Evolutionary conservation across 1,140 invertebrate genomes (phyloP), one percentile per base, ranked within the genome.

Genomic region (Trissolcus basalis): DNA sequence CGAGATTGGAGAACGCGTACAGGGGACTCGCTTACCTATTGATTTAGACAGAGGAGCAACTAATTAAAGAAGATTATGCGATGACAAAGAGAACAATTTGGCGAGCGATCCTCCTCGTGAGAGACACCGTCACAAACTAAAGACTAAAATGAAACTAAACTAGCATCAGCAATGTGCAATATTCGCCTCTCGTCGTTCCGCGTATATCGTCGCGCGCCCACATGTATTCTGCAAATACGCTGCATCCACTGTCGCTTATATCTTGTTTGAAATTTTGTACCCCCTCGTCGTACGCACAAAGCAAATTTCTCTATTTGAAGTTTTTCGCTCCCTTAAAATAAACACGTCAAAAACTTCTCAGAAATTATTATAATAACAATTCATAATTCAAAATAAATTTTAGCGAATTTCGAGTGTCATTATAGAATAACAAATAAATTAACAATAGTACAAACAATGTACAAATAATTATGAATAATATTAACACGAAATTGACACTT

Each of bases 111-210:
- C 77, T 79, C 80, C 80, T 79, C 80, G 80, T 68, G 81, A 85
- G 84, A 84, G 83, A 85, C 81, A 85, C 84, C 83, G 84, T 85
- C 83, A 82, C 82, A 81, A 81, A 85, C 84, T 83, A 83, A 80
- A 77, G 68, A 69, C 75, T 61, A 76, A 78, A 73, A 61, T 63
- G 63, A 74, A 74, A 67, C 71, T 68, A 74, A 61, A 74, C 44
- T 27, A 27, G 19, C 45, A 41, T 36, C 44, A 45, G 63, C 71
- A 51, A 68, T 65, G 71, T 67, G 56, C 63, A 63, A 74, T 68
- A 67, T 74, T 74, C 45, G 44, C 63, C 43, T 50, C 63, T 59
- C 55, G 43, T 72, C 60, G 69, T 64, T 61, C 49, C 50, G 55
- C 71, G 71, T 27, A 27, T 27, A 48, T 72, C 60, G 69, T 64